Evolutionary conservation across 2,113 vertebrate genomes (phyloP).

Genomic region (Hydrolagus affinis): DNA sequence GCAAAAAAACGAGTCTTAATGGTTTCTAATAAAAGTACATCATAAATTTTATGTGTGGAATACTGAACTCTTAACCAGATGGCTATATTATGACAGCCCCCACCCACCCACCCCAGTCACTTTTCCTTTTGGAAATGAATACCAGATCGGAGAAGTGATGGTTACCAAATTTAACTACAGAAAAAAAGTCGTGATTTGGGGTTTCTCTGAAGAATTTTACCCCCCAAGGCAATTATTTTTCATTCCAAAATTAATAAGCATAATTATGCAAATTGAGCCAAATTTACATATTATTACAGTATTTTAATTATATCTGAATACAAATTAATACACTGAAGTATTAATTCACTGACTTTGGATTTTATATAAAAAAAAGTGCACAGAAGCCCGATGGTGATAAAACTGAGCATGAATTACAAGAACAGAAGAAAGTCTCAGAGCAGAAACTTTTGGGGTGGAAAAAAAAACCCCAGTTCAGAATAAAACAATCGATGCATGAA

Average conservation of each 20-base stretch:
- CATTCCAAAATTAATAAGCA: constrained; percentile 53
- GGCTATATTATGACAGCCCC: not conserved
- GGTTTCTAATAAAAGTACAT: not conserved
- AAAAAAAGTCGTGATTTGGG: not conserved
- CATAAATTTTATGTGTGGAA: not conserved
- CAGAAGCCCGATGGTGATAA: not conserved
- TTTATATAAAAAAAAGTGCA: not conserved
- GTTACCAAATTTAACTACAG: not conserved
- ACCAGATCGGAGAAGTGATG: not conserved
- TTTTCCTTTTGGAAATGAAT: not conserved
- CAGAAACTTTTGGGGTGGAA: not conserved
- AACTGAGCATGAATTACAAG: not conserved
- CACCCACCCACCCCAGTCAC: not conserved
- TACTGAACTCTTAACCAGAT: not conserved
- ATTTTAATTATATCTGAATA: constrained; percentile 62
- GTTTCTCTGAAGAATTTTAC: not conserved
- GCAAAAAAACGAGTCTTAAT: not conserved
- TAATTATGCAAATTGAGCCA: constrained; percentile 53
- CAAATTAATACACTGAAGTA: constrained; percentile 29
- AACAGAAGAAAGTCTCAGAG: not conserved
- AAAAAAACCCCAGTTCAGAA: not conserved
- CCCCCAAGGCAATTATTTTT: constrained; percentile 34
- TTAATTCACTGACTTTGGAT: not conserved
- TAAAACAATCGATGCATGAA: not conserved
- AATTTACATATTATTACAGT: constrained; percentile 59